Percentiles rank a stretch among this genome's conserved stretches.
These are phyloP conservation scores for Cerceris ruficornis DNA, from an alignment of 2,888 invertebrate genomes.

Conservation along the genomic window DNA sequence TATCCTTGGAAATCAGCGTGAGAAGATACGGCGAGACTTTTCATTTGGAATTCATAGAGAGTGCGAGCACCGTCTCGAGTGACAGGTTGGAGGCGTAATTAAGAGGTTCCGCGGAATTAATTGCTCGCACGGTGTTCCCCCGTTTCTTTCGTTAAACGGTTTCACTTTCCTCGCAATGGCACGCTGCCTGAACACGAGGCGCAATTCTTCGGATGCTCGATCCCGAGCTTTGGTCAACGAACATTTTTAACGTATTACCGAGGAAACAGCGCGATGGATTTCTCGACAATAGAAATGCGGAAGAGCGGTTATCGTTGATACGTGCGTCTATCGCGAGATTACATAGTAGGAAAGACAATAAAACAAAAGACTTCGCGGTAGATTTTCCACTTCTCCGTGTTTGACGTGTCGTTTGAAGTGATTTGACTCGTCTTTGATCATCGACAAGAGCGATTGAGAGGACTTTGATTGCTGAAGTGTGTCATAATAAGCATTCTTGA, in stretches of 20 bases:
- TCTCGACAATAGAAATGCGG: conserved; percentile 14
- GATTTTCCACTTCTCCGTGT: too few species aligned
- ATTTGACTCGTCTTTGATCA: too few species aligned
- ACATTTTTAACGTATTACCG: not conserved
- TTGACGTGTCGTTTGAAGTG: too few species aligned
- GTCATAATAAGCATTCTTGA: too few species aligned
- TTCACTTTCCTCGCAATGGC: conserved; percentile 48
- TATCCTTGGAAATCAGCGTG: not conserved
- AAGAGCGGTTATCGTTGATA: not conserved
- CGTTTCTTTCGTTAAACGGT: conserved; percentile 25
- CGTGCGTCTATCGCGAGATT: too few species aligned
- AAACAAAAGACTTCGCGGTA: too few species aligned
- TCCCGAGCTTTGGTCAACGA: not conserved
- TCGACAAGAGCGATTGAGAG: too few species aligned
- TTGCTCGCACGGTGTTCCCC: conserved; percentile 6
- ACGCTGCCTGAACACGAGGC: conserved; percentile 2
- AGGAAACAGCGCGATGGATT: not conserved
- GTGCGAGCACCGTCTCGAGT: not conserved
- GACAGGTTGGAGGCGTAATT: conserved; percentile 7
- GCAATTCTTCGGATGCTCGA: not conserved
- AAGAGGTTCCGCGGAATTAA: conserved; percentile 19
- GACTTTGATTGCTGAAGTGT: too few species aligned
- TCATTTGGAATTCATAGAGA: not conserved
- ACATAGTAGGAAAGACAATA: too few species aligned
- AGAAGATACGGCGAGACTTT: too few species aligned